Base-by-base conservation (phyloP, 1,140 invertebrate genomes). In the Zelostemma sp. region DNA sequence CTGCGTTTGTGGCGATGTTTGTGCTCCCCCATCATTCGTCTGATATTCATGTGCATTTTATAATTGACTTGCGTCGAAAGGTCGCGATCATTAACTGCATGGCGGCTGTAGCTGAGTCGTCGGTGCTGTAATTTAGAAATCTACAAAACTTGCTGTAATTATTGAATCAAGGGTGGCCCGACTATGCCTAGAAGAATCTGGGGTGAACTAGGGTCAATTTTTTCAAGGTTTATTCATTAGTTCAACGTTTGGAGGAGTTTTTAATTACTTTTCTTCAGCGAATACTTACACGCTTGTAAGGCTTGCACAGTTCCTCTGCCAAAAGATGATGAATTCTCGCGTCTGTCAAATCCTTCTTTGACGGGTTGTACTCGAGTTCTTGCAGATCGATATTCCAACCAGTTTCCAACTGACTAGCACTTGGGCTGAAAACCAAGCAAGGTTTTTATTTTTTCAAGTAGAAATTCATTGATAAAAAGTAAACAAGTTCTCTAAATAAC, bases 381-480 rank as follows among this genome's bases (percentile, higher is more conserved):
- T 95, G 94, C 87, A 97, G 92, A 80, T 98, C 96, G 70, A 97
- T 91, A 83, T 96, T 96, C 89, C 93, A 93, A 40, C 90, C 93
- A 8, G 91, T 88, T 78, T 95, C 93, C 73, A 93, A 81, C 85
- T 93, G 93, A 74, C 90, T 93, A 78, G 93, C 91, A 84, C 92
- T 93, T 58, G 90, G 90, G 84, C 92, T 93, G 80, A 9, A 35
- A 9, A 35, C 2, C 6, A 35, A 9, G 11, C n/a, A n/a, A n/a
- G n/a, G n/a, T n/a, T n/a, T n/a, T n/a, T n/a, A n/a, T n/a, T n/a
- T n/a, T n/a, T n/a, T n/a, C n/a, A n/a, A n/a, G n/a, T n/a, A n/a
- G n/a, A n/a, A n/a, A n/a, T n/a, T n/a, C n/a, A n/a, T n/a, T n/a
- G n/a, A n/a, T n/a, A n/a, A n/a, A n/a, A n/a, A n/a, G n/a, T n/a